phyloP scores from a whole-genome alignment of 2,888 invertebrate species.

The Emesis castigata region DNA sequence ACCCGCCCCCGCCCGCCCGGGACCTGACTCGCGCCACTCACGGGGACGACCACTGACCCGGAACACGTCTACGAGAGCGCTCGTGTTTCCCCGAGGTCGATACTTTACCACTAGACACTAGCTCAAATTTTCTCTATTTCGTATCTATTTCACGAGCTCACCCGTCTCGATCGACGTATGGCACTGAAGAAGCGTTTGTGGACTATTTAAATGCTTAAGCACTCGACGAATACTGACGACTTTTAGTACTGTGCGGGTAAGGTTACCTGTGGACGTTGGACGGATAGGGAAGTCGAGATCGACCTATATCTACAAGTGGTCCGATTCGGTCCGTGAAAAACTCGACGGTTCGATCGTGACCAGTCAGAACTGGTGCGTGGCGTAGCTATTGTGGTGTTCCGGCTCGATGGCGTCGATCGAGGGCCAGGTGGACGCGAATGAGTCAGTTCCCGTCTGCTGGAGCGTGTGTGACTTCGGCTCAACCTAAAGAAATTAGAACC shows the following conservation, averaged over 20 bases:
- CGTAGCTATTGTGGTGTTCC: neutral
- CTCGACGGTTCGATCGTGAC: neutral
- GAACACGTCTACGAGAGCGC: neutral
- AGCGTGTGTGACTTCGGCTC: conserved; percentile 39
- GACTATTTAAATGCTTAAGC: neutral
- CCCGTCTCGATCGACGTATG: neutral
- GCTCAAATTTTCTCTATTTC: neutral
- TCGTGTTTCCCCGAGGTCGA: neutral
- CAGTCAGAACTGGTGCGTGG: neutral
- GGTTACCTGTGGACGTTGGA: neutral
- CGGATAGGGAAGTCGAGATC: neutral
- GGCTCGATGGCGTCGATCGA: neutral
- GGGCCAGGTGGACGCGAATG: neutral
- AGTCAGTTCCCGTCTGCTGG: neutral
- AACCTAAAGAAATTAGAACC: neutral
- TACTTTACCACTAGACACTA: neutral
- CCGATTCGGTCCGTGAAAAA: neutral
- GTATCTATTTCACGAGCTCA: neutral
- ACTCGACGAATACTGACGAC: neutral
- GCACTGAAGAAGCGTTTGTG: neutral
- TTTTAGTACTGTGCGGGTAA: neutral
- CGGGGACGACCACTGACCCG: conserved; percentile 52
- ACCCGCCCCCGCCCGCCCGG: too few species aligned
- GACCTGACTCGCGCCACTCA: too few species aligned
- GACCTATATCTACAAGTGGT: neutral